These are phyloP conservation scores for Ceryle rudis DNA, from an alignment of 2,797 vertebrate genomes.

Conservation along the genomic window DNA sequence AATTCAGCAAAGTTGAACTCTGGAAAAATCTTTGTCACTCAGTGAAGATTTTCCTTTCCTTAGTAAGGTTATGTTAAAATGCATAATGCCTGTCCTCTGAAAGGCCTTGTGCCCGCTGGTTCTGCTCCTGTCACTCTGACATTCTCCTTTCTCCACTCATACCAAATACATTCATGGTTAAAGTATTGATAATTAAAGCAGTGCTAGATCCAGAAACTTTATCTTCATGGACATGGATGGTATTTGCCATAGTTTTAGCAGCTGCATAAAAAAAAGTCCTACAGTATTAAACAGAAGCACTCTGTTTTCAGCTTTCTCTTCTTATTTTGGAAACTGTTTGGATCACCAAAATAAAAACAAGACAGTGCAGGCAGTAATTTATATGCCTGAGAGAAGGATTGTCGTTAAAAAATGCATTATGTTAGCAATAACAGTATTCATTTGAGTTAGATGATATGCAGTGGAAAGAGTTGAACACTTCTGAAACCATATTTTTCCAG, in stretches of 20 bases:
- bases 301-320: constrained; percentile 40
- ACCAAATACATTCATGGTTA: background rate
- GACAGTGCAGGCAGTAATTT: constrained; percentile 8
- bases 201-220: background rate
- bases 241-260: constrained; percentile 30
- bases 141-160: background rate
- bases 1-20: constrained; percentile 25
- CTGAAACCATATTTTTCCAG: background rate
- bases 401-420: constrained; percentile 41
- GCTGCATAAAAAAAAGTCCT: background rate
- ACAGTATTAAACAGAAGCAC: constrained; percentile 15
- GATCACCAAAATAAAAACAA: constrained; percentile 13
- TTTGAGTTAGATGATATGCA: constrained; percentile 2
- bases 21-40: background rate
- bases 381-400: background rate
- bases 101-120: background rate
- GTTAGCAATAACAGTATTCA: constrained; percentile 29
- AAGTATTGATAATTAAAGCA: background rate
- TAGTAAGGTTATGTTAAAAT: background rate
- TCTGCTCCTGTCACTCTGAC: background rate
- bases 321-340: constrained; percentile 24
- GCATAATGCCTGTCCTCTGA: background rate
- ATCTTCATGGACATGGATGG: background rate
- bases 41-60: background rate
- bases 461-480: background rate